Percentiles rank a stretch among this genome's conserved stretches.
Conservation (phyloP, 2,797 vertebrate species). For the Carapus acus region DNA sequence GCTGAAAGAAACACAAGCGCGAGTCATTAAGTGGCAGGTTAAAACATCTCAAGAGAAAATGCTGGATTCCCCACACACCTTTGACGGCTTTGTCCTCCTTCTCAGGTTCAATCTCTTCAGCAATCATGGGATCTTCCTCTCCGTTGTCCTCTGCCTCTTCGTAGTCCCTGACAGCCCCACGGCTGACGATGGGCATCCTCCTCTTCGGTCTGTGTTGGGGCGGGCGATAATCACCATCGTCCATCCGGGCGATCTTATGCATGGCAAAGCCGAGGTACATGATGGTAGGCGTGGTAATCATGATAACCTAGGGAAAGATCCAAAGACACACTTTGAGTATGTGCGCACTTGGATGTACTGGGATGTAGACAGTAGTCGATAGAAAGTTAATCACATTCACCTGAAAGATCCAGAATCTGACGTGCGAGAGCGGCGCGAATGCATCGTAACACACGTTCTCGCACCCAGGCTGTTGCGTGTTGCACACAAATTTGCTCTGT, state of each 20-base stretch:
- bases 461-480: constrained; percentile 85
- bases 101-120: constrained; percentile 78
- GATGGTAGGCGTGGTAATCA: constrained; percentile 83
- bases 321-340: too few species aligned
- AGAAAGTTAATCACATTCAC: constrained; percentile 41
- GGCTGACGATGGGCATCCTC: constrained; percentile 68
- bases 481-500: constrained; percentile 87
- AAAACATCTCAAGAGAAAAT: background rate
- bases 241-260: constrained; percentile 79
- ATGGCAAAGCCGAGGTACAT: constrained; percentile 88
- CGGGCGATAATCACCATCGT: constrained; percentile 53
- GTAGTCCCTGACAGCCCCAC: constrained; percentile 73
- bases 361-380: background rate
- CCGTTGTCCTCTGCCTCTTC: constrained; percentile 82
- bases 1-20: constrained; percentile 14
- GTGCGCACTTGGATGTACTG: background rate
- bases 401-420: constrained; percentile 90
- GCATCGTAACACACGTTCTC: constrained; percentile 89
- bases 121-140: constrained; percentile 86
- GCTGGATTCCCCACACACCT: constrained; percentile 16
- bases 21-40: background rate
- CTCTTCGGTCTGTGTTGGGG: constrained; percentile 36
- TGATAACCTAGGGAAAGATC: constrained; percentile 72
- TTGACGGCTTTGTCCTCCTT: constrained; percentile 61
- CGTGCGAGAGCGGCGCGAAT: constrained; percentile 83